Percentiles rank a stretch among this genome's conserved stretches.
These are phyloP conservation scores for Embiotoca jacksoni DNA, from an alignment of 2,113 vertebrate species.

Conservation along the genomic window DNA sequence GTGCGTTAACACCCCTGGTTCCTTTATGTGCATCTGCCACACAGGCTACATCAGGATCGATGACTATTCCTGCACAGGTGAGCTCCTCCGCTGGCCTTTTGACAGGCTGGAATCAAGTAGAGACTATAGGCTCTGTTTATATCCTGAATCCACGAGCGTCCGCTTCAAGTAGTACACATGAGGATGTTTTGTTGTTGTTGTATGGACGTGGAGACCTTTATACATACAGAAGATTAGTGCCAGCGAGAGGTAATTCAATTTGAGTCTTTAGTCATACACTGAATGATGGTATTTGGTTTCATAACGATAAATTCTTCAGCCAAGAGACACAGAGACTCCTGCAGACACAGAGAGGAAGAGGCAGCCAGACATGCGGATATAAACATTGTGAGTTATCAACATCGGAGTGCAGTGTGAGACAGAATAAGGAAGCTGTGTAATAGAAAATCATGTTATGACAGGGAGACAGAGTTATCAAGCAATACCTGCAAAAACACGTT, in stretches of 20 bases:
- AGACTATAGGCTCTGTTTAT: neutral
- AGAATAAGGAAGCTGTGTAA: slow-evolving; percentile 3
- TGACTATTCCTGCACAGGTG: slow-evolving; percentile 99
- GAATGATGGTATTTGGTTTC: slow-evolving; percentile 36
- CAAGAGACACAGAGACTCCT: slow-evolving; percentile 6
- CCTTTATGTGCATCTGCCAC: slow-evolving; percentile 98
- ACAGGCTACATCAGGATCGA: slow-evolving; percentile 97
- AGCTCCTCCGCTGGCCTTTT: slow-evolving; percentile 57
- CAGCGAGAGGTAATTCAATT: slow-evolving; percentile 29
- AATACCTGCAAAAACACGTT: slow-evolving; percentile 26
- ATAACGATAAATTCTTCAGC: slow-evolving; percentile 19
- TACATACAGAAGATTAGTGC: slow-evolving; percentile 2
- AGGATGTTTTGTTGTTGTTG: neutral
- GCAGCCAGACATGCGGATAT: slow-evolving; percentile 16
- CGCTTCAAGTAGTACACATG: neutral
- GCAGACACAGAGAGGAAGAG: slow-evolving; percentile 9
- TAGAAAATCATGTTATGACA: neutral
- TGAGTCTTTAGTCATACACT: slow-evolving; percentile 30
- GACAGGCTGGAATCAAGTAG: slow-evolving; percentile 25
- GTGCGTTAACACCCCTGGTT: slow-evolving; percentile 96
- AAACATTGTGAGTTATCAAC: slow-evolving; percentile 22
- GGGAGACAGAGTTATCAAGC: slow-evolving; percentile 11
- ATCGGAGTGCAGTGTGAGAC: slow-evolving; percentile 2
- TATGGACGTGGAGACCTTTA: neutral
- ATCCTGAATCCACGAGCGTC: neutral